Evolutionary conservation across 1,140 invertebrate genomes (phyloP).

Genomic region (Platorchestia sp.): DNA sequence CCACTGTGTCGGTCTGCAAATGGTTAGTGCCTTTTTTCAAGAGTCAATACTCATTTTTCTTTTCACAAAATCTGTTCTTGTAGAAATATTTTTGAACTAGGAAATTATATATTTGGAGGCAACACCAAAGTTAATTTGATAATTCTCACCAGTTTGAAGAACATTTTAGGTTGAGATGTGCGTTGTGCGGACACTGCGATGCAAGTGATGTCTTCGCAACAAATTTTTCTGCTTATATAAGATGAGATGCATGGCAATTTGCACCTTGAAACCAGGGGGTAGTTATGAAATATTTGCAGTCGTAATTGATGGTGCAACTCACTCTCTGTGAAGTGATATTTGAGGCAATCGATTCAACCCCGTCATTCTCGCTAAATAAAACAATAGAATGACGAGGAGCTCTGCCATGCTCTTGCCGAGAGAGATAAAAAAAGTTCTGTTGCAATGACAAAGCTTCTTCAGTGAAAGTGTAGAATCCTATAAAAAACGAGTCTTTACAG

Average conservation of each 20-base stretch:
- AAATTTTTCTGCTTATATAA: slow-evolving; percentile 1
- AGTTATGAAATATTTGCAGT: slow-evolving; percentile 4
- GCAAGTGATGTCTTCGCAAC: neutral
- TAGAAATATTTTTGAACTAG: too few species aligned
- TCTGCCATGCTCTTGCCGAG: neutral
- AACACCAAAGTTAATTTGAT: neutral
- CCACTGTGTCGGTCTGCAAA: neutral
- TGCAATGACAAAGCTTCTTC: neutral
- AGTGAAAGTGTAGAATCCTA: neutral
- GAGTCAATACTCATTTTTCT: too few species aligned
- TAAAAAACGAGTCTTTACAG: neutral
- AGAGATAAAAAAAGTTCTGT: neutral
- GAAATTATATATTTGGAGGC: too few species aligned
- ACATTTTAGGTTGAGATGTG: neutral
- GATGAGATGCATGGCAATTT: neutral
- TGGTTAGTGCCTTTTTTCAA: too few species aligned
- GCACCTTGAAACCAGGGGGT: neutral
- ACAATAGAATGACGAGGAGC: neutral
- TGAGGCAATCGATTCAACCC: neutral
- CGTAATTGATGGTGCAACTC: neutral
- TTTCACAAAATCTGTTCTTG: too few species aligned
- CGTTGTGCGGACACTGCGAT: neutral
- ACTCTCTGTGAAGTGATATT: neutral
- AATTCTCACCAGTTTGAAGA: slow-evolving; percentile 15
- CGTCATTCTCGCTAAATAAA: neutral